Conservation (phyloP, 2,888 invertebrate genomes). For the Scaptomyza caliginosa region DNA sequence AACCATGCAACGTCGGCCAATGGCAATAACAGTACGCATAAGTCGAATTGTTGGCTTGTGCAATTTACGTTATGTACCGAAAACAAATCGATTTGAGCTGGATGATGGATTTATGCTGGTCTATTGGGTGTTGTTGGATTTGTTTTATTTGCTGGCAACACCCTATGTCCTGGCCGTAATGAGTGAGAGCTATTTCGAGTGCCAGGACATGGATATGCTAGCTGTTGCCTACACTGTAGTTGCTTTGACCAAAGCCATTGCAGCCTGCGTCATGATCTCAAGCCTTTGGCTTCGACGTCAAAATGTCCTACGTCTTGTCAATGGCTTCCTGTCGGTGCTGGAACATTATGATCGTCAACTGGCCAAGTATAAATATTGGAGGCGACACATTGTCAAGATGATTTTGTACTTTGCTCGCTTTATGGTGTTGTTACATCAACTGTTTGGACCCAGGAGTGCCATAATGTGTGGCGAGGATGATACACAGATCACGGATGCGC, state of each 20-base stretch:
- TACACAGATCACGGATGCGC: conserved; percentile 5
- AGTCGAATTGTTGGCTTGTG: conserved; percentile 48
- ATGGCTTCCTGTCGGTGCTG: conserved; percentile 30
- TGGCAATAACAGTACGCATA: conserved; percentile 24
- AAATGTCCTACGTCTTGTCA: conserved; percentile 18
- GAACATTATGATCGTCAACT: conserved; percentile 5
- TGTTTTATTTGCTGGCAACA: conserved; percentile 24
- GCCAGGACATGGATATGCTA: conserved; percentile 43
- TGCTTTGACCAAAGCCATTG: conserved; percentile 14
- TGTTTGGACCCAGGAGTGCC: conserved; percentile 38
- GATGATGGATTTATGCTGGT: conserved; percentile 37
- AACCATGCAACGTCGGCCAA: conserved; percentile 6
- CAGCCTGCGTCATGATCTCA: conserved; percentile 20
- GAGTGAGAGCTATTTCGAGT: conserved; percentile 19
- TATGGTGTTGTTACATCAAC: conserved; percentile 10
- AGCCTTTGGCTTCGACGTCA: conserved; percentile 37
- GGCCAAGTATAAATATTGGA: neutral
- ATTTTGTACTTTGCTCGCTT: conserved; percentile 35
- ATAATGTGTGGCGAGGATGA: conserved; percentile 25
- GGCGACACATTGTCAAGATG: conserved; percentile 25
- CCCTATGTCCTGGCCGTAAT: conserved; percentile 30
- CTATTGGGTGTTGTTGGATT: conserved; percentile 41
- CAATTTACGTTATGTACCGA: conserved; percentile 48
- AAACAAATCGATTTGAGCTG: conserved; percentile 9
- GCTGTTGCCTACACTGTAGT: conserved; percentile 39